Base-by-base conservation (phyloP, 2,888 invertebrate genomes). In the Lamellibrachia columna region DNA sequence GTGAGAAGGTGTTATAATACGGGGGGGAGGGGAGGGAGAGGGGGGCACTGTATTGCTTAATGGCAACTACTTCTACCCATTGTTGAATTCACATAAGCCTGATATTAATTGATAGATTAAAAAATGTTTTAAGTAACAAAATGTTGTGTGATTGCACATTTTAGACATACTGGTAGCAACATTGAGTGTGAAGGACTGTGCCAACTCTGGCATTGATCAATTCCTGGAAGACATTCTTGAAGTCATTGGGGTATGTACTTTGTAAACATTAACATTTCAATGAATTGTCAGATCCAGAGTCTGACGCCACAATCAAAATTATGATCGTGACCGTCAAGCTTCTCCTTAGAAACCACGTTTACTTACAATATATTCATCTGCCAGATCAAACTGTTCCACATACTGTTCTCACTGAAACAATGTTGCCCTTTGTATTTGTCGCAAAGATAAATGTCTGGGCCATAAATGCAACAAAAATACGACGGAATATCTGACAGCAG, bases 111-210 rank as follows among this genome's bases (percentile, higher is more conserved):
- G 75, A 75, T 75, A 11, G n/a, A 15, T 75, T 75, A 15, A 22
- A 4, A 75, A 75, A 22, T 75, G n/a, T 22, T 75, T n/a, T 75
- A 3, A 6, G 75, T 75, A 75, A 75, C 11, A 75, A 75, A 75
- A 75, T 22, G 22, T 75, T 75, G 15, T 75, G 75, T 75, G 11
- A 11, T 75, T 75, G 75, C 75, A 75, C 75, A 75, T 75, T 75
- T 75, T 75, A 75, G 75, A 75, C 75, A 75, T 75, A 75, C n/a
- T 75, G 75, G 75, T 75, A 75, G 75, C 75, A 75, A 75, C 75
- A 22, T 22, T 75, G 22, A 15, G 22, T 15, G 22, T 22, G 75
- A 75, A 75, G 15, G 75, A 75, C n/a, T n/a, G 75, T n/a, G 22
- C 75, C 22, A 22, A 75, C 75, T 75, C 75, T 4, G 75, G 75